Percentiles rank a stretch among this genome's conserved stretches.
Conservation (phyloP, 1,140 invertebrate genomes). For the Leptinotarsa texana region DNA sequence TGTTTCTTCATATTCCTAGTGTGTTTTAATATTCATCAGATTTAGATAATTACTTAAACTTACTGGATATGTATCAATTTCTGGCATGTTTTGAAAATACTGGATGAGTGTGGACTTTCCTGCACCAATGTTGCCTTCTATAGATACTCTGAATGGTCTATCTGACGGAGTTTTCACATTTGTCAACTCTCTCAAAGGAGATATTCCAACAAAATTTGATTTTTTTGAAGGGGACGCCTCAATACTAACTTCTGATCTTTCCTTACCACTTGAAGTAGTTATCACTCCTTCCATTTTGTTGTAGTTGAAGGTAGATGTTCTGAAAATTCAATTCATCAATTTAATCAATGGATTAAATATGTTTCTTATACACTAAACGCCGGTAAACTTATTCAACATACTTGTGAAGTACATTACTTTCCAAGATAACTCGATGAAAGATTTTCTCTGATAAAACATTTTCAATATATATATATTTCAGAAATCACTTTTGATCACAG, state of each 20-base stretch:
- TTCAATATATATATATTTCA: not conserved
- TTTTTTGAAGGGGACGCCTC: constrained; percentile 35
- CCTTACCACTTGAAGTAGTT: constrained; percentile 37
- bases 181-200: constrained; percentile 44
- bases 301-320: not conserved
- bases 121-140: constrained; percentile 93
- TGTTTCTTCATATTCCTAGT: too few species aligned
- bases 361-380: not conserved
- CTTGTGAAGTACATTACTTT: not conserved
- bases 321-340: not conserved
- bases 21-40: too few species aligned
- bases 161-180: constrained; percentile 47
- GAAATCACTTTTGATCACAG: too few species aligned
- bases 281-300: constrained; percentile 42
- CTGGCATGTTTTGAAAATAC: constrained; percentile 69
- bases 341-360: not conserved
- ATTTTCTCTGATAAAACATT: not conserved
- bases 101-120: constrained; percentile 90
- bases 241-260: constrained; percentile 35
- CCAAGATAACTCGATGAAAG: not conserved
- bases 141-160: constrained; percentile 65
- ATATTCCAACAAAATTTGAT: constrained; percentile 63
- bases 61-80: constrained; percentile 53
- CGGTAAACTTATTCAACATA: not conserved
- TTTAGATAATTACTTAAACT: constrained; percentile 20